phyloP scores from a whole-genome alignment of 2,797 vertebrate species.

The Microctenopoma lineatum region DNA sequence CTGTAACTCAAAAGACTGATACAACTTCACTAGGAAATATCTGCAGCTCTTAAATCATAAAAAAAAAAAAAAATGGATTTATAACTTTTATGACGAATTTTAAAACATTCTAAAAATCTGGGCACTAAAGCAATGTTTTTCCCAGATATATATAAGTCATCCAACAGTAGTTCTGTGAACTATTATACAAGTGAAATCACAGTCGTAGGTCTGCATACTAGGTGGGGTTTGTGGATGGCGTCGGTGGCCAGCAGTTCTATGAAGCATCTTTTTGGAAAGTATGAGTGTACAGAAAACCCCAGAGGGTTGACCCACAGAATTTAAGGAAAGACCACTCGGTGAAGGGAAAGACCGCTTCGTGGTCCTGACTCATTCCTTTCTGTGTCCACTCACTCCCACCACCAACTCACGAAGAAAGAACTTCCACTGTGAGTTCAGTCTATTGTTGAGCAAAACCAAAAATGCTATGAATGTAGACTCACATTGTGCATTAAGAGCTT shows the following conservation, averaged over 20 bases:
- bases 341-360: constrained; percentile 15
- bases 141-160: neutral
- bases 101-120: neutral
- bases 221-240: constrained; percentile 29
- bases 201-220: constrained; percentile 7
- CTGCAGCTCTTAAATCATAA: neutral
- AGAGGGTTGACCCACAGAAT: constrained; percentile 18
- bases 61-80: neutral
- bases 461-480: constrained; percentile 46
- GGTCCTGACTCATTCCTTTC: constrained; percentile 50
- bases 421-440: constrained; percentile 30
- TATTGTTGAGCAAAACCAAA: constrained; percentile 57
- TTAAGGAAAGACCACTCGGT: constrained; percentile 37
- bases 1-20: neutral
- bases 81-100: neutral
- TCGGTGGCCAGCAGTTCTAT: constrained; percentile 32
- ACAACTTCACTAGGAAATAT: neutral
- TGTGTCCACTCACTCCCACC: constrained; percentile 50
- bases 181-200: constrained; percentile 10
- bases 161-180: constrained; percentile 9
- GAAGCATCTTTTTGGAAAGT: constrained; percentile 51
- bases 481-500: constrained; percentile 41
- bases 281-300: constrained; percentile 62
- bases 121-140: neutral
- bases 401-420: constrained; percentile 40